Conservation (phyloP, 2,113 vertebrate species). For the Oreochromis aureus region DNA sequence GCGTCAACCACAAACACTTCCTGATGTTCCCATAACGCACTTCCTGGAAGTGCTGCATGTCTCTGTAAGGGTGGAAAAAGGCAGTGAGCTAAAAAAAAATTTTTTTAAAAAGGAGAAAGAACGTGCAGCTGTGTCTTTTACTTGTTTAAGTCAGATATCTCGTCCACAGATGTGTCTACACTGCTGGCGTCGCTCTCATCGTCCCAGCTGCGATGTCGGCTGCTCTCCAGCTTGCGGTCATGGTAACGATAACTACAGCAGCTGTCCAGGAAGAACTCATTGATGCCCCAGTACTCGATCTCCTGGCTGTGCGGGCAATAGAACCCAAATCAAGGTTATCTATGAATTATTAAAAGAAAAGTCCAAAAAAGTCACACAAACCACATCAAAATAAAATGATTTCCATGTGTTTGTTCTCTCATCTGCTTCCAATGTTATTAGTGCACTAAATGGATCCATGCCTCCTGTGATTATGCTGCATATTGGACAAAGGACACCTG, state of each 20-base stretch:
- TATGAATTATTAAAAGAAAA: background rate
- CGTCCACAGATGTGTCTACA: conserved; percentile 87
- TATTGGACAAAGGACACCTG: background rate
- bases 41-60: conserved; percentile 83
- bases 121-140: background rate
- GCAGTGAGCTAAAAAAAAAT: rapidly evolving
- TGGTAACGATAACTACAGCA: conserved; percentile 96
- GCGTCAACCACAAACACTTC: conserved; percentile 91
- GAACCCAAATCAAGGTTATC: background rate
- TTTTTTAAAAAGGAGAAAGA: background rate
- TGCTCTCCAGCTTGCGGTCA: conserved; percentile 86
- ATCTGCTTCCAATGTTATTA: background rate
- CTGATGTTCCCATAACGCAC: conserved; percentile 81
- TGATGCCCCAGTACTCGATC: conserved; percentile 98
- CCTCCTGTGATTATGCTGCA: background rate
- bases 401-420: background rate
- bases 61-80: conserved; percentile 27
- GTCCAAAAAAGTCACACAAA: background rate
- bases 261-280: conserved; percentile 89
- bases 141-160: conserved; percentile 92
- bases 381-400: background rate
- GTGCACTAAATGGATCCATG: background rate
- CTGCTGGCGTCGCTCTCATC: conserved; percentile 96
- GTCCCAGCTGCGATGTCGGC: conserved; percentile 84
- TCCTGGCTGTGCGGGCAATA: conserved; percentile 84